A percentile compares a stretch with the other conserved stretches of the same genome.
Evolutionary conservation across 2,113 vertebrate genomes (phyloP).

Genomic region (Tiliqua scincoides): DNA sequence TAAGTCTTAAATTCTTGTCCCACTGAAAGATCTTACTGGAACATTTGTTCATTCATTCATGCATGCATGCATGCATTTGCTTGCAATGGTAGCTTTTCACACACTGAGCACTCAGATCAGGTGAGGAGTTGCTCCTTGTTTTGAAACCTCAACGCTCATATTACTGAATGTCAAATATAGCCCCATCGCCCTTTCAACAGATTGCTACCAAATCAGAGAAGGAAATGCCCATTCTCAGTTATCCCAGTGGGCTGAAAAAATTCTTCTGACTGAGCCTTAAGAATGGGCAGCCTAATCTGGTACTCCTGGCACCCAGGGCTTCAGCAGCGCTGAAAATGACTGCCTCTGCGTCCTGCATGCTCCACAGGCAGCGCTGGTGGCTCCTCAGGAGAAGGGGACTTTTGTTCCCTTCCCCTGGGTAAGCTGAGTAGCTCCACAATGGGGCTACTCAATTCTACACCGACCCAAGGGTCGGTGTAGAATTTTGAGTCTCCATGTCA

Average conservation of each 20-base stretch:
- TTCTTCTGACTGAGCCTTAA: too few relatives aligned
- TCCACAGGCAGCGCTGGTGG: too few relatives aligned
- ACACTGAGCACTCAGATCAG: not conserved
- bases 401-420: too few relatives aligned
- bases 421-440: too few relatives aligned
- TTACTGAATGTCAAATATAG: not conserved
- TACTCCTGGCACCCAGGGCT: too few relatives aligned
- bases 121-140: not conserved
- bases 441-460: too few relatives aligned
- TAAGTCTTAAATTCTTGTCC: conserved; percentile 27
- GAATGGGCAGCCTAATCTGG: not conserved
- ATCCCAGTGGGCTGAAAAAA: not conserved
- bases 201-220: not conserved
- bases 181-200: not conserved
- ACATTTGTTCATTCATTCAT: not conserved
- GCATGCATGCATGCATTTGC: not conserved
- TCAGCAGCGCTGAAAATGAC: too few relatives aligned
- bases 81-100: not conserved
- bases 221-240: not conserved
- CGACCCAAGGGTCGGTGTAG: too few relatives aligned
- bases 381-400: too few relatives aligned
- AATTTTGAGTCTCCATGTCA: too few relatives aligned
- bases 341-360: too few relatives aligned
- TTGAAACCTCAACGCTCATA: not conserved
- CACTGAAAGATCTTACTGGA: conserved; percentile 7